Percentiles rank a stretch among this genome's conserved stretches.
Conservation (phyloP, 2,888 invertebrate genomes). For the Emmelina monodactyla region DNA sequence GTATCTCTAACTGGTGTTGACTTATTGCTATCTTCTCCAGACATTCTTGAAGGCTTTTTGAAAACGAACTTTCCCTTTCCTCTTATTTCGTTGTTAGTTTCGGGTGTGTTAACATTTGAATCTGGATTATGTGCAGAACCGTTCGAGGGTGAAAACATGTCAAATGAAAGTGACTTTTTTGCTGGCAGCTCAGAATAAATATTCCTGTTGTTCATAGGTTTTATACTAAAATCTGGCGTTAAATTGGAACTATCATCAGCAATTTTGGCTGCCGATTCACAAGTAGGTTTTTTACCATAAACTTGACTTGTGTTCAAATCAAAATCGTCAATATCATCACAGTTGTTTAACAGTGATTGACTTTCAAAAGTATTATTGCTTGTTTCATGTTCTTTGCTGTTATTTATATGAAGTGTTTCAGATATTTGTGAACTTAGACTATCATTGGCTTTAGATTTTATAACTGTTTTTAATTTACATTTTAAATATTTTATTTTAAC, state of each 20-base stretch:
- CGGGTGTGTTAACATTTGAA: conserved; percentile 23
- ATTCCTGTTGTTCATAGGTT: conserved; percentile 24
- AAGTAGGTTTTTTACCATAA: conserved; percentile 17
- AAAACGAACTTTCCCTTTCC: conserved; percentile 51
- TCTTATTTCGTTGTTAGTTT: conserved; percentile 24
- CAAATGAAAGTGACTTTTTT: conserved; percentile 35
- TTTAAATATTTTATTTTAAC: conserved; percentile 64
- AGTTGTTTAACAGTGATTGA: conserved; percentile 20
- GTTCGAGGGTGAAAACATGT: conserved; percentile 29
- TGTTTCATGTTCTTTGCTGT: conserved; percentile 17
- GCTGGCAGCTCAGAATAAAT: conserved; percentile 30
- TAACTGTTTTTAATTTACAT: conserved; percentile 59
- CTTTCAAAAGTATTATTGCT: conserved; percentile 19
- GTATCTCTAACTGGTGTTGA: conserved; percentile 27
- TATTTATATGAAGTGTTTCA: conserved; percentile 14
- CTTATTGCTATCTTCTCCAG: conserved; percentile 23
- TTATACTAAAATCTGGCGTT: conserved; percentile 23
- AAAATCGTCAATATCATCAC: conserved; percentile 31
- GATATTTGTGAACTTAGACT: conserved; percentile 16
- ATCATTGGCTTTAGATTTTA: conserved; percentile 44
- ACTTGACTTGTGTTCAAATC: conserved; percentile 26
- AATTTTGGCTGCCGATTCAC: neutral
- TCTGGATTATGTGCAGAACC: conserved; percentile 22
- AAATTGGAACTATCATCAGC: neutral
- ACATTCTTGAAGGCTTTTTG: conserved; percentile 41